These are phyloP conservation scores for Excalfactoria chinensis DNA, from an alignment of 2,113 vertebrate species.

Conservation along the genomic window DNA sequence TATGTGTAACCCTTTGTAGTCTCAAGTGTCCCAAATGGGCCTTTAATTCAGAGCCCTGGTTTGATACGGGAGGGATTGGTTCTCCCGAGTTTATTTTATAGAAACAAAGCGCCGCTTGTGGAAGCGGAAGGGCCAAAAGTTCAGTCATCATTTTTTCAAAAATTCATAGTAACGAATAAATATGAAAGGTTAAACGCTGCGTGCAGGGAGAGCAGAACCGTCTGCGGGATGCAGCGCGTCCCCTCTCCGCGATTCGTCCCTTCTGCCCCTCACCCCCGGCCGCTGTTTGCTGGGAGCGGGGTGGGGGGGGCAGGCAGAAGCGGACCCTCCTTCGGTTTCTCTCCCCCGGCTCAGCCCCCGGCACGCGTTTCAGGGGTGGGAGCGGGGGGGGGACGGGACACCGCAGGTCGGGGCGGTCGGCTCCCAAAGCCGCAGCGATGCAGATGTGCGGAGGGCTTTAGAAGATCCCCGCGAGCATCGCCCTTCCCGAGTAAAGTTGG, in stretches of 20 bases:
- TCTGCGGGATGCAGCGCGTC: not conserved
- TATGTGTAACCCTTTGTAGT: slow-evolving; percentile 80
- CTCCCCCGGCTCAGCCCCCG: not conserved
- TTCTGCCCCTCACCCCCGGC: accelerated
- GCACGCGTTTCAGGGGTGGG: not conserved
- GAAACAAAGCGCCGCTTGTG: slow-evolving; percentile 77
- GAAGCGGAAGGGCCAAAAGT: slow-evolving; percentile 69
- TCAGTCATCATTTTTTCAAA: slow-evolving; percentile 64
- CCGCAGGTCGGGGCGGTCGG: not conserved
- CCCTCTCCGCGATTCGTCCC: not conserved
- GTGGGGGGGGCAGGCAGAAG: not conserved
- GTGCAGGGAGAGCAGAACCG: not conserved
- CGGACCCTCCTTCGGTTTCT: not conserved
- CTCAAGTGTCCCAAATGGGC: slow-evolving; percentile 75
- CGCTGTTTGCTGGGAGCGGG: not conserved
- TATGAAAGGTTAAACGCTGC: slow-evolving; percentile 56
- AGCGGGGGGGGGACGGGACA: too few relatives aligned
- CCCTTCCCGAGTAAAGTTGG: slow-evolving; percentile 4
- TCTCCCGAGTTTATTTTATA: slow-evolving; percentile 72
- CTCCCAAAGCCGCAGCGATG: not conserved
- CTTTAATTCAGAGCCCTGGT: slow-evolving; percentile 70
- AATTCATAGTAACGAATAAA: slow-evolving; percentile 71
- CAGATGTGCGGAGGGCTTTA: not conserved
- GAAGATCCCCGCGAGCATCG: not conserved
- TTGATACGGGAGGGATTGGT: slow-evolving; percentile 55